These are phyloP conservation scores for Eupithecia insigniata DNA, from an alignment of 2,888 invertebrate species.

Conservation along the genomic window DNA sequence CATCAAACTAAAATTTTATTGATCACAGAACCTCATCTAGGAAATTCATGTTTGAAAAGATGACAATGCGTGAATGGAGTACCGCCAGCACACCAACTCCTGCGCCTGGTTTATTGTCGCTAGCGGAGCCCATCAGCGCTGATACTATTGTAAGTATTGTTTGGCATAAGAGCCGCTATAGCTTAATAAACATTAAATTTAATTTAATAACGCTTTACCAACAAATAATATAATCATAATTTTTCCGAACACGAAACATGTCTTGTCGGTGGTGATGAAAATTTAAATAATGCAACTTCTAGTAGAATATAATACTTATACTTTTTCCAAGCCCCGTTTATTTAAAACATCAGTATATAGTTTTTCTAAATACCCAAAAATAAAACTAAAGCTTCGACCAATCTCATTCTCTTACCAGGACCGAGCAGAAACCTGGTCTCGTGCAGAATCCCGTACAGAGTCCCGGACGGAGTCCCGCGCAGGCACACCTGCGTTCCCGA, in stretches of 20 bases:
- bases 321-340: too few species aligned
- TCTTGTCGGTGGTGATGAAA: too few species aligned
- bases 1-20: slow-evolving; percentile 9
- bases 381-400: too few species aligned
- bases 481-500: slow-evolving; percentile 97
- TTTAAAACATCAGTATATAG: too few species aligned
- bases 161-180: too few species aligned
- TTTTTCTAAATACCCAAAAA: too few species aligned
- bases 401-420: slow-evolving; percentile 61
- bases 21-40: slow-evolving; percentile 78
- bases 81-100: slow-evolving; percentile 69
- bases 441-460: slow-evolving; percentile 85
- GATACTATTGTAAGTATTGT: slow-evolving; percentile 70
- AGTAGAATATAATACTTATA: too few species aligned
- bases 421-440: slow-evolving; percentile 86
- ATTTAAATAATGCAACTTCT: too few species aligned
- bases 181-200: too few species aligned
- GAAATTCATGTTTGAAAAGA: slow-evolving; percentile 83
- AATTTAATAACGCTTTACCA: too few species aligned
- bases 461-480: slow-evolving; percentile 89
- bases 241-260: too few species aligned
- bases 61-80: slow-evolving; percentile 82
- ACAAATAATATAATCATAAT: too few species aligned
- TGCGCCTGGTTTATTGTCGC: slow-evolving; percentile 77
- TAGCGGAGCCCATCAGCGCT: slow-evolving; percentile 69